Evolutionary conservation across 2,888 invertebrate species (phyloP).

Genomic region (Hypolimnas misippus): DNA sequence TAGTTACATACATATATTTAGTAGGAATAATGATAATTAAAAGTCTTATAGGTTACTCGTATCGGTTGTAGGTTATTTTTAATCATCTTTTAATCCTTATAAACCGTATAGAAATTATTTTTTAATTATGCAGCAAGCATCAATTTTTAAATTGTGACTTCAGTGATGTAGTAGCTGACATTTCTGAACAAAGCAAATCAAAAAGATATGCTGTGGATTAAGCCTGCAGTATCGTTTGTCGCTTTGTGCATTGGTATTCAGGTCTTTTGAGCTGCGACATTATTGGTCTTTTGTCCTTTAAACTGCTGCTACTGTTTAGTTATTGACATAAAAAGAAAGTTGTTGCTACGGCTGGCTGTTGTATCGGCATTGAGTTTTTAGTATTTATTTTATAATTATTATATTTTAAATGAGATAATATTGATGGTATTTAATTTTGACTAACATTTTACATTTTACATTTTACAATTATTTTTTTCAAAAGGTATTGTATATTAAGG

Average conservation of each 20-base stretch:
- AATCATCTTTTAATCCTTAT: no score
- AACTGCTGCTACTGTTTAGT: constrained; percentile 15
- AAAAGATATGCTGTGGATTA: neutral
- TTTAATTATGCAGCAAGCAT: neutral
- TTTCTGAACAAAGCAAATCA: neutral
- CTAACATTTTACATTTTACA: no score
- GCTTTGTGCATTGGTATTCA: constrained; percentile 14
- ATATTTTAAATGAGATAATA: no score
- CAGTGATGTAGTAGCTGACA: neutral
- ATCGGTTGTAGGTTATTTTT: no score
- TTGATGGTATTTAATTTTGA: no score
- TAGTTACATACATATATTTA: no score
- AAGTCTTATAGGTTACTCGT: no score
- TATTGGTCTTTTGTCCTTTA: constrained; percentile 2
- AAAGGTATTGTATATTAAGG: no score
- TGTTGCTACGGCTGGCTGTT: constrained; percentile 20
- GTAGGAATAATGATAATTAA: no score
- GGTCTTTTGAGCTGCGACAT: constrained; percentile 12
- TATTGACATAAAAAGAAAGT: constrained; percentile 24
- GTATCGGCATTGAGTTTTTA: constrained; percentile 10
- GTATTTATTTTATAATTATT: no score
- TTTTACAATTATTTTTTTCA: no score
- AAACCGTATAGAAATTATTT: no score
- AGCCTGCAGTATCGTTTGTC: constrained; percentile 8
- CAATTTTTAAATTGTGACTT: neutral